These are phyloP conservation scores for Battus philenor DNA, from an alignment of 1,140 invertebrate genomes.

Conservation along the genomic window DNA sequence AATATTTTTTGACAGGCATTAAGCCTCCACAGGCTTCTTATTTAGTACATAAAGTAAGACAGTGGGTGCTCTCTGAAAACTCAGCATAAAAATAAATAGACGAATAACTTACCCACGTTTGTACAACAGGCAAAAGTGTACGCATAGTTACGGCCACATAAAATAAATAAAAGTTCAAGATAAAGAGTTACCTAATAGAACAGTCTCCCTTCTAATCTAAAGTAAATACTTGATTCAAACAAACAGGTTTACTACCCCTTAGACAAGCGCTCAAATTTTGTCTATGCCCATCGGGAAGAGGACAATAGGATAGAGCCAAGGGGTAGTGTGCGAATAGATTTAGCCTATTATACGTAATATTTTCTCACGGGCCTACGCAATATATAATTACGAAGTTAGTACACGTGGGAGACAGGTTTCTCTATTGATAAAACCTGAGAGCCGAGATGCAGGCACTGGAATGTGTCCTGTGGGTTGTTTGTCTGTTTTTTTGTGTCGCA, in stretches of 20 bases:
- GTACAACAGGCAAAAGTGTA: too few species aligned
- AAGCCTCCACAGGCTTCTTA: too few species aligned
- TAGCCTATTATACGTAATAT: constrained; percentile 36
- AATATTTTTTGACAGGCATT: too few species aligned
- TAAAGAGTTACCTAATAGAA: too few species aligned
- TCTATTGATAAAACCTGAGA: constrained; percentile 2
- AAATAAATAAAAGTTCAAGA: too few species aligned
- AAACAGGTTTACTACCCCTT: constrained; percentile 51
- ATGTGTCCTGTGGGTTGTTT: constrained; percentile 1
- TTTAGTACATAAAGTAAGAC: too few species aligned
- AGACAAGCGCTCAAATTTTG: constrained; percentile 38
- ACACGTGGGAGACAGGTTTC: constrained; percentile 11
- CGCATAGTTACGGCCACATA: too few species aligned
- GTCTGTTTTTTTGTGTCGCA: constrained; percentile 1
- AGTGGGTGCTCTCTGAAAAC: too few species aligned
- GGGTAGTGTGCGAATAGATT: constrained; percentile 29
- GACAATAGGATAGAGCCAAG: constrained; percentile 24
- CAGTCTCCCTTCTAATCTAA: constrained; percentile 24
- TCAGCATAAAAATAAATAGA: too few species aligned
- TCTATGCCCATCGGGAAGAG: constrained; percentile 21
- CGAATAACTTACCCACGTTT: too few species aligned
- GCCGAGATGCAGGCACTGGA: background rate
- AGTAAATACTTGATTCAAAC: constrained; percentile 24
- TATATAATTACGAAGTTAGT: constrained; percentile 23
- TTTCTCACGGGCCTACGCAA: constrained; percentile 53